Evolutionary conservation across 2,888 invertebrate species (phyloP), one percentile per base, ranked within the genome.

Genomic region (Lordiphosa fenestrarum): DNA sequence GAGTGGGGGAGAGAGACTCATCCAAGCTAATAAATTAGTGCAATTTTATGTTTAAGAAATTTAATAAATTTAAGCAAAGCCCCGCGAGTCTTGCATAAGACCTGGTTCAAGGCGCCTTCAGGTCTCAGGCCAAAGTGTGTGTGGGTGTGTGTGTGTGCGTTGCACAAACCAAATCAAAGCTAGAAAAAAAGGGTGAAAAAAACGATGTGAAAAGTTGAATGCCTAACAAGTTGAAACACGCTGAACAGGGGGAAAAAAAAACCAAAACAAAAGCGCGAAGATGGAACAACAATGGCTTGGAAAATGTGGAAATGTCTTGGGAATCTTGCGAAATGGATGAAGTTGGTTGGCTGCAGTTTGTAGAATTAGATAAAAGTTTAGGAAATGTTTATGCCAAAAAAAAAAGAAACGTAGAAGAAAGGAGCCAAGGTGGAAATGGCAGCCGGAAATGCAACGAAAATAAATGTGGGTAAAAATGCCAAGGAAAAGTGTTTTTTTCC

Each of bases 331-430:
- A 83, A 83, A 83, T 66, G 58, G 58, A 56, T 59, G 64, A 73
- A 71, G 67, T 46, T 66, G 60, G 66, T 35, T 48, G 36, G 74
- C 44, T 62, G 73, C 65, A 84, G 74, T 82, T 82, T 73, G 66
- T 72, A 72, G 66, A 83, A 84, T 85, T 78, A 80, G 83, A 84
- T 82, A 84, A 85, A 83, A 82, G 70, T 85, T 84, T 70, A 67
- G 75, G 71, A 78, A 80, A 78, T 84, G 84, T 74, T 80, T 70
- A 72, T 83, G 83, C 80, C 68, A 70, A 70, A 70, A 69, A 52
- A 69, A 65, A 71, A 64, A 42, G 39, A 54, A 66, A 62, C 54
- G 65, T 54, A 47, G 53, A 48, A 41, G 55, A 61, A 36, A 46
- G 47, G 54, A 38, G 39, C 50, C 35, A 49, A 52, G 59, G 40